Conservation (phyloP, 1,140 invertebrate species). For the Cydia strobilella region DNA sequence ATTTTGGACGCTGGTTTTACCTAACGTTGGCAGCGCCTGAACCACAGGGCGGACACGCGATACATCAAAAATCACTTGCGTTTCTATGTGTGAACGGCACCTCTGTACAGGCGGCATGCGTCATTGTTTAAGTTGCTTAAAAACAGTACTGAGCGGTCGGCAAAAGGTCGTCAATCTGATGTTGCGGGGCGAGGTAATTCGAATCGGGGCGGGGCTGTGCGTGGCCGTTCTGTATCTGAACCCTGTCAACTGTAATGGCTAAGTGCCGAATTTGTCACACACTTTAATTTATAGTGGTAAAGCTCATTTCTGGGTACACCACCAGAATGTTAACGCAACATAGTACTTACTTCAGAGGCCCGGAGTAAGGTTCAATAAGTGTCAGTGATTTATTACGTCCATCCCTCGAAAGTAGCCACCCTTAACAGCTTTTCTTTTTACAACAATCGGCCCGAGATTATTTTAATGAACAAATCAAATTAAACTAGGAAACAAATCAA, state of each 20-base stretch:
- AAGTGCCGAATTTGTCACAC: slow-evolving; percentile 7
- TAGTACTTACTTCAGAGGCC: not conserved
- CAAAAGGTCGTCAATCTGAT: too few relatives aligned
- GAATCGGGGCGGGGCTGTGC: too few relatives aligned
- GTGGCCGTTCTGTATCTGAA: too few relatives aligned
- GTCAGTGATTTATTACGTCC: slow-evolving; percentile 24
- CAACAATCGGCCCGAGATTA: not conserved
- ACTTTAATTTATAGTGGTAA: slow-evolving; percentile 15
- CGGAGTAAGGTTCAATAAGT: not conserved
- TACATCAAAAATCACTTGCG: too few relatives aligned
- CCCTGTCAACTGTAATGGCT: slow-evolving; percentile 15
- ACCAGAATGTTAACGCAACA: slow-evolving; percentile 6
- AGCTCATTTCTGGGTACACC: slow-evolving; percentile 5
- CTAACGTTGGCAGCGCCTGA: slow-evolving; percentile 5
- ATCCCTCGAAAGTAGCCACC: not conserved
- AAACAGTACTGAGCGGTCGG: too few relatives aligned
- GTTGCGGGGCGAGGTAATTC: too few relatives aligned
- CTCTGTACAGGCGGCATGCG: too few relatives aligned
- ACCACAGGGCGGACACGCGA: too few relatives aligned
- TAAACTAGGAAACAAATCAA: too few relatives aligned
- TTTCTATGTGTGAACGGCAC: too few relatives aligned
- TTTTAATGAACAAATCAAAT: not conserved
- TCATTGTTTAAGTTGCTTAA: too few relatives aligned
- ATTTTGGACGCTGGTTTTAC: slow-evolving; percentile 12
- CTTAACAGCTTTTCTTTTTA: not conserved